Evolutionary conservation across 2,888 invertebrate species (phyloP), one percentile per base, ranked within the genome.

Genomic region (Girardia tigrina): DNA sequence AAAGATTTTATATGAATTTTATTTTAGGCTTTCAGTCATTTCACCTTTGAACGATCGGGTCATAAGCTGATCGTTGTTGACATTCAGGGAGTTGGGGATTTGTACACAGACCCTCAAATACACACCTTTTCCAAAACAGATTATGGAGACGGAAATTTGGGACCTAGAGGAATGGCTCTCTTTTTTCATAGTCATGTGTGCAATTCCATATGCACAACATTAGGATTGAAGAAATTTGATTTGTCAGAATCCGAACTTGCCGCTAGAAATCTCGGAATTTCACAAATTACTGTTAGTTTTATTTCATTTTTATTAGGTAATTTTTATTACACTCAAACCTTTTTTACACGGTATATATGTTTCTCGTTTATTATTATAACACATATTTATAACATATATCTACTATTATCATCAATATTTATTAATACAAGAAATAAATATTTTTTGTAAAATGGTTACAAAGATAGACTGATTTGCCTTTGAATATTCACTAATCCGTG

Each of bases 21-120:
- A 36, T 12, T 26, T 26, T 70, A 86, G 83, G 87, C 87, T 14
- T 87, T 87, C 81, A 87, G 87, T 79, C 87, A 87, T 80, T 87
- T 87, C 80, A 87, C 87, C 0, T 87, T 87, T 82, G 87, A 87
- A 80, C 81, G 86, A 74, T 86, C 86, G n/a, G 87, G 86, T 6
- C 87, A 87, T 80, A 85, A 86, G 80, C 79, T 87, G 80, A 86
- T 87, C 77, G 86, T 87, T 1, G 87, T 87, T 29, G 87, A 87
- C 79, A 84, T 87, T 75, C 87, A 87, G 80, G 87, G 87, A 20
- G 87, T 87, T 70, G 87, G 86, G 1, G 87, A 88, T 80, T 82
- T 87, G 42, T 87, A 87, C 82, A 87, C 87, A 0, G 87, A 87
- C 80, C 87, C 87, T 0, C 87, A 87, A 80, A 86, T 87, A 74